A percentile compares a stretch with the other conserved stretches of the same genome.
Conservation (phyloP, 2,113 vertebrate species). For the Leucoraja erinaceus region DNA sequence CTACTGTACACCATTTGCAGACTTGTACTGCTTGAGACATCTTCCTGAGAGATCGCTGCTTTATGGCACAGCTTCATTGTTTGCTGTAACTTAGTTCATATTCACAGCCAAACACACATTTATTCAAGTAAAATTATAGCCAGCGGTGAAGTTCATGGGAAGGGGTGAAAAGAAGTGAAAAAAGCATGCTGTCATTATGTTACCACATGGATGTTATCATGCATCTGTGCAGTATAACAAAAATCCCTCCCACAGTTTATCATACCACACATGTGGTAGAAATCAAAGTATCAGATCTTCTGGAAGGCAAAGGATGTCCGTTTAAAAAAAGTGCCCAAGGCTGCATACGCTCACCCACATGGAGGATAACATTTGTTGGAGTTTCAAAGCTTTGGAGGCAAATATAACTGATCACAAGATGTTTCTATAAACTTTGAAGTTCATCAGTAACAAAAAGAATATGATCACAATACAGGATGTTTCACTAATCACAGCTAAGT, state of each 20-base stretch:
- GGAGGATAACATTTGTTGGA: constrained; percentile 34
- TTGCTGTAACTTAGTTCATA: constrained; percentile 1
- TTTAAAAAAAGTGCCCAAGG: constrained; percentile 36
- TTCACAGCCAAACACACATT: constrained; percentile 5
- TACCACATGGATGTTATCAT: constrained; percentile 37
- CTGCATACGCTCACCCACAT: constrained; percentile 36
- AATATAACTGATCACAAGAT: constrained; percentile 38
- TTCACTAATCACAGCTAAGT: constrained; percentile 37
- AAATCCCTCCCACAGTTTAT: constrained; percentile 39
- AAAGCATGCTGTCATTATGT: constrained; percentile 19
- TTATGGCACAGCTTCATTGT: background rate
- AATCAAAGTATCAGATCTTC: constrained; percentile 39
- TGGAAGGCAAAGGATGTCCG: constrained; percentile 37
- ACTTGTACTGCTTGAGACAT: background rate
- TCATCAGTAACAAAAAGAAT: constrained; percentile 38
- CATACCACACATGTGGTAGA: constrained; percentile 39
- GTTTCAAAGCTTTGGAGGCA: constrained; percentile 36
- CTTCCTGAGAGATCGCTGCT: background rate
- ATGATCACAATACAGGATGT: constrained; percentile 39
- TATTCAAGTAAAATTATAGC: constrained; percentile 24
- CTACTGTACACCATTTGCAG: background rate
- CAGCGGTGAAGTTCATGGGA: background rate
- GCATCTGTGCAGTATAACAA: constrained; percentile 32
- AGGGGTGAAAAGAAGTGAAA: background rate
- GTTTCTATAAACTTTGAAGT: constrained; percentile 36